Evolutionary conservation across 2,113 vertebrate genomes (phyloP), one percentile per base, ranked within the genome.

Genomic region (Salminus brasiliensis): DNA sequence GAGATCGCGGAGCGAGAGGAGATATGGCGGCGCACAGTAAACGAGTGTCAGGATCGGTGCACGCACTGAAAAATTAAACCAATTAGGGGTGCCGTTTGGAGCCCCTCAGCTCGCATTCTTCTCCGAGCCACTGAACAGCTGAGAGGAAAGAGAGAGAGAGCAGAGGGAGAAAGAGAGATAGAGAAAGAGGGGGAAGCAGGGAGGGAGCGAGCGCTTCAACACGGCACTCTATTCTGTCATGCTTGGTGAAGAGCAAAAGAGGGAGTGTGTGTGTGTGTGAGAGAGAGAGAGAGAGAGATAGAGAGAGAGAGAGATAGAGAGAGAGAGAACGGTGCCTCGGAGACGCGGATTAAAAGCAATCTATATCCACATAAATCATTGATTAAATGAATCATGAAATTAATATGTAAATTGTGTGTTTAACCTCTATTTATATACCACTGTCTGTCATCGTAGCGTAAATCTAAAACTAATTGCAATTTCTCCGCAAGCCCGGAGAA

Each of bases 351-450:
- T 95, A 95, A 95, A 95, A 93, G 93, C 93, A 94, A 93, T 94
- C 93, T 94, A 95, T 93, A 95, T 89, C 90, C 91, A 95, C 93
- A 96, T 95, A 95, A 96, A 96, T 96, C 93, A 95, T 90, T 94
- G 94, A 95, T 94, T 93, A 95, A 96, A 96, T 95, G 94, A 96
- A 95, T 96, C 95, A 96, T 96, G 95, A 96, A 96, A 96, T 95
- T 95, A 96, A 96, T 96, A 96, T 95, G 94, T 95, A 96, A 96
- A 96, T 95, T 95, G 93, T 95, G 93, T 94, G 92, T 95, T 96
- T 95, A 96, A 96, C 94, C 94, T 95, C 94, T 95, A 95, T 95
- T 95, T 95, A 94, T 94, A 93, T 90, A 95, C 91, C 92, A 93
- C 93, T 95, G 93, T 92, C 94, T 96, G 94, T 95, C 94, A 94